Percentiles rank a stretch among this genome's conserved stretches.
Evolutionary conservation across 2,888 invertebrate genomes (phyloP).

Genomic region (Cepaea hortensis): DNA sequence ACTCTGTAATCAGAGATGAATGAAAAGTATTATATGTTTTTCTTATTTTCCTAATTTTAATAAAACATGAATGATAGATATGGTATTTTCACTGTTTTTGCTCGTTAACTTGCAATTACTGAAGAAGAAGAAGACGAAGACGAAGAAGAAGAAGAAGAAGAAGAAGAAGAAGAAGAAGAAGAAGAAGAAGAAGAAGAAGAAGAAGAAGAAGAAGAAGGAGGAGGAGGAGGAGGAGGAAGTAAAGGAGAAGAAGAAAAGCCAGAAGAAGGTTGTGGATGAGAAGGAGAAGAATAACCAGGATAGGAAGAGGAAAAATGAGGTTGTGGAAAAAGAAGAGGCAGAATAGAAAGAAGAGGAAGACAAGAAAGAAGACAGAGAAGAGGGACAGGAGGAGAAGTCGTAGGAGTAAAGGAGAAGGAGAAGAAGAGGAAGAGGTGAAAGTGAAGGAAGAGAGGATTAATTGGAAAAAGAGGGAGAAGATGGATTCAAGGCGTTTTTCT

Average conservation of each 20-base stretch:
- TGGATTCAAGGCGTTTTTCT: too few species aligned
- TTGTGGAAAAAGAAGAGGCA: background rate
- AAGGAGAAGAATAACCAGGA: background rate
- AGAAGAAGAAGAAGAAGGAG: background rate
- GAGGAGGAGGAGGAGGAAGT: background rate
- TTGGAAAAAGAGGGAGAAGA: background rate
- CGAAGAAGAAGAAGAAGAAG: background rate
- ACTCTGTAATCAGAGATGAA: too few species aligned
- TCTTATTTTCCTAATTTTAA: too few species aligned
- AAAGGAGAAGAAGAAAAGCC: background rate
- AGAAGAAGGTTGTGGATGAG: background rate
- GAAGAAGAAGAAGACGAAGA: background rate
- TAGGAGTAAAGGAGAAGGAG: background rate
- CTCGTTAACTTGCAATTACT: background rate
- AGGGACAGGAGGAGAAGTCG: background rate
- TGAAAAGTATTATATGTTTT: too few species aligned
- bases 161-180: conserved; percentile 25
- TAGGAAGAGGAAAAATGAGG: background rate
- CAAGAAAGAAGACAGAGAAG: background rate
- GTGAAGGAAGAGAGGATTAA: background rate
- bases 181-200: background rate
- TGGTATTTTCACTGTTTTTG: too few species aligned
- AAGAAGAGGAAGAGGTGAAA: background rate
- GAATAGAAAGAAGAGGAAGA: background rate
- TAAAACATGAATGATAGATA: too few species aligned